phyloP scores from a whole-genome alignment of 2,888 invertebrate genomes.

The Camptogramma bilineatum region DNA sequence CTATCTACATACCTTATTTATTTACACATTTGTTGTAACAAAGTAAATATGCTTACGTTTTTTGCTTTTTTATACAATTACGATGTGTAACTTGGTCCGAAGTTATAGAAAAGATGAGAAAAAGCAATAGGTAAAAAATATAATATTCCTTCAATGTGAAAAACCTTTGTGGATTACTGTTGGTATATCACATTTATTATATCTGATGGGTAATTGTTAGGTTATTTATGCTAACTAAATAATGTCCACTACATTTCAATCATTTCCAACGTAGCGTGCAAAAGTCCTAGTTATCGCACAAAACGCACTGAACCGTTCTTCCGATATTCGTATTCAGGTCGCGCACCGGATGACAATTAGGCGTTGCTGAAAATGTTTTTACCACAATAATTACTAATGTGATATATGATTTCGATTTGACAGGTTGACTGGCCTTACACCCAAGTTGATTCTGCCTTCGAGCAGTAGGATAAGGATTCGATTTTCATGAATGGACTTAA shows the following conservation, averaged over 20 bases:
- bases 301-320: constrained; percentile 37
- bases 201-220: too few relatives aligned
- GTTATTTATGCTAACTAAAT: not conserved
- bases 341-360: constrained; percentile 26
- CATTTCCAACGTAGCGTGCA: constrained; percentile 20
- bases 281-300: constrained; percentile 25
- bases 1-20: not conserved
- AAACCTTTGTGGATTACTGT: not conserved
- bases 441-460: too few relatives aligned
- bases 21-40: not conserved
- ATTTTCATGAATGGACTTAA: not conserved
- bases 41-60: not conserved
- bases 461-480: not conserved
- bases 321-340: constrained; percentile 33
- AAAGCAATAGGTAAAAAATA: not conserved
- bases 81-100: not conserved
- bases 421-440: too few relatives aligned
- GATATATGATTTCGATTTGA: not conserved
- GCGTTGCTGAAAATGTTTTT: constrained; percentile 18
- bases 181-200: not conserved
- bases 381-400: constrained; percentile 2
- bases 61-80: not conserved
- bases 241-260: constrained; percentile 22
- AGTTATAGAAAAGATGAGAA: not conserved
- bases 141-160: not conserved